phyloP scores from a whole-genome alignment of 2,888 invertebrate species.

The Eurytoma californica region DNA sequence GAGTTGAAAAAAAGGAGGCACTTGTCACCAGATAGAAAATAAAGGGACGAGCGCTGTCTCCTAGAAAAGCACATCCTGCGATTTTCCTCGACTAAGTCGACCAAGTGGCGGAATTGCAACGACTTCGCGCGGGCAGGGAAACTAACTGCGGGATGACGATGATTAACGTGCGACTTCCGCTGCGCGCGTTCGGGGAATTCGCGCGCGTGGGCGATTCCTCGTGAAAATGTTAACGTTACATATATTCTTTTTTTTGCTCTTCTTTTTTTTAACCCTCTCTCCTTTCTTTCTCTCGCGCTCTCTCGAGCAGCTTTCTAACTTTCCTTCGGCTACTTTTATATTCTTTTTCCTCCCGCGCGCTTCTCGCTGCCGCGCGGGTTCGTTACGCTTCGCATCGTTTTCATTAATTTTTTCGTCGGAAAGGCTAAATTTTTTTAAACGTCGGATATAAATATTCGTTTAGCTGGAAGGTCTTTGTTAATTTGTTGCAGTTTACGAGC shows the following conservation, averaged over 20 bases:
- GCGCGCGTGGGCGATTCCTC: slow-evolving; percentile 20
- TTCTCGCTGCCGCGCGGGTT: too few species aligned
- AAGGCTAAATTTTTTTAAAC: too few species aligned
- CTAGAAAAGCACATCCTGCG: slow-evolving; percentile 18
- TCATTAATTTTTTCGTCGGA: too few species aligned
- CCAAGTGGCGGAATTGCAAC: slow-evolving; percentile 16
- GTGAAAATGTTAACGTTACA: not conserved
- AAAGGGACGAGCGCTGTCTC: not conserved
- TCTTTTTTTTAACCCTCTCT: slow-evolving; percentile 8
- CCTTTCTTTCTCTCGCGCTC: not conserved
- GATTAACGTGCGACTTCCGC: slow-evolving; percentile 48
- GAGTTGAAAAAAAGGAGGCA: not conserved
- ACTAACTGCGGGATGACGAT: not conserved
- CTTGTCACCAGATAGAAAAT: not conserved
- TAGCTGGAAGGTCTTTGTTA: too few species aligned
- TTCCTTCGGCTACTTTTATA: not conserved
- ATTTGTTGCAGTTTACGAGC: too few species aligned
- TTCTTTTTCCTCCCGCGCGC: not conserved
- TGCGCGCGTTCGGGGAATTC: slow-evolving; percentile 20
- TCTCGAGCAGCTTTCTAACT: not conserved
- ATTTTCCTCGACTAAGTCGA: not conserved
- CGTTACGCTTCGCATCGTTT: too few species aligned
- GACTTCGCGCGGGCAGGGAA: slow-evolving; percentile 11
- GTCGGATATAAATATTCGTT: too few species aligned
- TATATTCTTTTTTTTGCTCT: not conserved